Evolutionary conservation across 2,888 invertebrate genomes (phyloP).

Genomic region (Hyposoter didymator): DNA sequence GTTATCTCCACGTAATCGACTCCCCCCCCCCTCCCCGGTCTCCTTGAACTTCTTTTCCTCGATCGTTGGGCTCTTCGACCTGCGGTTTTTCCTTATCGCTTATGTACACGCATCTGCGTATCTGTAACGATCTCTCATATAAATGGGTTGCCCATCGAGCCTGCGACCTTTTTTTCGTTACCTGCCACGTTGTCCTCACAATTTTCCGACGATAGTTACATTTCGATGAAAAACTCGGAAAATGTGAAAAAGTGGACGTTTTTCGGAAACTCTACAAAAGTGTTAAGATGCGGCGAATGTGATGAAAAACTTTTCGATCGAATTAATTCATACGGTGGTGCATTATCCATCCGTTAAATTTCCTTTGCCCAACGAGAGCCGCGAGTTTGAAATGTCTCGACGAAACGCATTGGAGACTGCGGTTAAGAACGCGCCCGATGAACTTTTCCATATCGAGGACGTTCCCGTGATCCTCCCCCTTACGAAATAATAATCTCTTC

Average conservation of each 20-base stretch:
- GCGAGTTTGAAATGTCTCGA: constrained; percentile 69
- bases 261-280: background rate
- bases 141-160: background rate
- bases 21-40: background rate
- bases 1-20: constrained; percentile 51
- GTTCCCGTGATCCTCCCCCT: constrained; percentile 67
- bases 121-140: background rate
- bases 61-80: background rate
- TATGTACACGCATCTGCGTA: constrained; percentile 11
- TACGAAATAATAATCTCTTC: constrained; percentile 81
- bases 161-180: background rate
- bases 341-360: background rate
- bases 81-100: constrained; percentile 11
- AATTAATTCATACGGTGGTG: background rate
- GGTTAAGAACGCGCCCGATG: constrained; percentile 72
- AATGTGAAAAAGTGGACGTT: background rate
- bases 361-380: constrained; percentile 74
- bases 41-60: background rate
- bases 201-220: background rate
- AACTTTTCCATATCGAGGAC: constrained; percentile 82
- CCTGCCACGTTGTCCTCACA: background rate
- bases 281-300: background rate
- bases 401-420: constrained; percentile 65
- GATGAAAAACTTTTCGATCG: background rate
- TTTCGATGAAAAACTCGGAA: background rate